Base-by-base conservation (phyloP, 1,140 invertebrate genomes). In the Eriosoma lanigerum region DNA sequence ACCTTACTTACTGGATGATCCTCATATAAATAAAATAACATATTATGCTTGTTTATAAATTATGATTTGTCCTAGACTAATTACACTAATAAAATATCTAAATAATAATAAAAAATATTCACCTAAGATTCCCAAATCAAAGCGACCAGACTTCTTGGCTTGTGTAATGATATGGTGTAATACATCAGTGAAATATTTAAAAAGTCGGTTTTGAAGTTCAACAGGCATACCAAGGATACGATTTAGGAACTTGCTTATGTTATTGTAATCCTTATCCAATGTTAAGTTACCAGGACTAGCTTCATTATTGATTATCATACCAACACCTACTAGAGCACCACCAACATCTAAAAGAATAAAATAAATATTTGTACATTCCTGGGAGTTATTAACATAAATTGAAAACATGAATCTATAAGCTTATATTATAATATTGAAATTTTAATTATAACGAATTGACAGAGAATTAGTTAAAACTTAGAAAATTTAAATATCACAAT, bases 171-270 rank as follows among this genome's bases (percentile, higher is more conserved):
- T 94, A 0, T 93, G 93, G 24, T 92, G 90, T 46, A 99, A 88
- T 3, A 97, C 98, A 85, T 98, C 95, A 0, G 94, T 97, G 85
- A 99, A 99, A 86, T 98, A 99, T 83, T 96, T 93, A 86, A 99
- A 99, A 1, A 99, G 87, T 66, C 94, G 88, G 88, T 99, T 99
- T 87, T 99, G 98, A 78, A 98, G 85, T 44, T 96, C 93, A 1
- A 99, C 97, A 0, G 95, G 94, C 91, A 99, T 96, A 24, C 98
- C 98, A 21, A 99, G 89, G 83, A 99, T 96, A 82, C 98, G 89
- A 86, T 99, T 99, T 19, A 99, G 89, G 88, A 99, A 99, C 88
- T 98, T 99, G 82, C 94, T 96, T 90, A 99, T 98, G 86, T 98
- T 98, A 85, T 95, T 96, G 85, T 96, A 96, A 84, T 99, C 97